Percentiles rank a stretch among this genome's conserved stretches.
Conservation (phyloP, 1,140 invertebrate genomes). For the Branchinecta lynchi region DNA sequence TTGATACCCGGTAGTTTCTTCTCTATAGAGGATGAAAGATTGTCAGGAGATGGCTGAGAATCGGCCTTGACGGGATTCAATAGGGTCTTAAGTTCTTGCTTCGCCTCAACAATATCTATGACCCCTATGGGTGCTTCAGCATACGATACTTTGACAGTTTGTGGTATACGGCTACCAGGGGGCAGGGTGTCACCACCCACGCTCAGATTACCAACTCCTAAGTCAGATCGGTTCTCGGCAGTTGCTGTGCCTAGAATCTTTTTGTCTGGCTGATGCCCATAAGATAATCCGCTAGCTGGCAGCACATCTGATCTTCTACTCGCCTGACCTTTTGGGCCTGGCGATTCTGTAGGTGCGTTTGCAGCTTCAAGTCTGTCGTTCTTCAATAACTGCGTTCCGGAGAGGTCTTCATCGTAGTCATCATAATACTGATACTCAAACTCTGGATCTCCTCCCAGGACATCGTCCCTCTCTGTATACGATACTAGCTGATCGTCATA, state of each 20-base stretch:
- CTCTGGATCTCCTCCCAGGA: neutral
- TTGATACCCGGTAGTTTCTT: too few relatives aligned
- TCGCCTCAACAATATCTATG: too few relatives aligned
- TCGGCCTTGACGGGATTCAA: too few relatives aligned
- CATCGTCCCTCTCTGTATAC: neutral
- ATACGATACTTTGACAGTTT: too few relatives aligned
- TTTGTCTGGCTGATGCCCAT: neutral
- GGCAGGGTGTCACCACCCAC: too few relatives aligned
- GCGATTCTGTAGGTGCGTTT: neutral
- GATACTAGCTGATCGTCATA: neutral
- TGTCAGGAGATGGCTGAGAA: too few relatives aligned
- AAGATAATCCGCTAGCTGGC: too few relatives aligned
- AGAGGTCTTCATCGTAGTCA: neutral
- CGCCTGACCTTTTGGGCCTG: neutral
- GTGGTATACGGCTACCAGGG: too few relatives aligned
- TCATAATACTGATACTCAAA: constrained; percentile 1
- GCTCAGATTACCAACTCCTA: neutral
- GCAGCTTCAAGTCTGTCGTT: neutral
- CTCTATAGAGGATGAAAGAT: too few relatives aligned
- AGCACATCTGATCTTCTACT: neutral
- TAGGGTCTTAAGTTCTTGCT: too few relatives aligned
- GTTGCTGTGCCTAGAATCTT: neutral
- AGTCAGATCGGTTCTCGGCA: neutral
- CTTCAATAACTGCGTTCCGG: neutral
- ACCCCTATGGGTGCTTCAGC: too few relatives aligned